Conservation (phyloP, 2,888 invertebrate genomes). For the Cloeon dipterum region DNA sequence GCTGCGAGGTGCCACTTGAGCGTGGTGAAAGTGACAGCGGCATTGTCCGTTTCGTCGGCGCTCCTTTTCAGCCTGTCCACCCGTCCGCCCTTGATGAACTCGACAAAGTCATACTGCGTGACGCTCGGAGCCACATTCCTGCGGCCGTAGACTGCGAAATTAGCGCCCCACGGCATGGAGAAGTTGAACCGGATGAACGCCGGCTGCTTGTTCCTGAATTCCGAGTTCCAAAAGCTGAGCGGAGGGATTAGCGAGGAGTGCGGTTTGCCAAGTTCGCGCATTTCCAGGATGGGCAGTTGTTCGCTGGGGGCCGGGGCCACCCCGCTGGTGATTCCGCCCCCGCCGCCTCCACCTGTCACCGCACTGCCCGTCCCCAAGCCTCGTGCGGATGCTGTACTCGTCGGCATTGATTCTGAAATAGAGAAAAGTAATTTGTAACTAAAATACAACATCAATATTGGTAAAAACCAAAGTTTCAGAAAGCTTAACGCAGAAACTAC, state of each 20-base stretch:
- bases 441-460: background rate
- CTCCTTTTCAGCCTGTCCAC: conserved; percentile 7
- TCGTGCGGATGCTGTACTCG: conserved; percentile 33
- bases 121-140: conserved; percentile 89
- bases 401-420: conserved; percentile 43
- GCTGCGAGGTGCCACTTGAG: conserved; percentile 7
- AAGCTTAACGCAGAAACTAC: conserved; percentile 6
- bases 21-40: conserved; percentile 8
- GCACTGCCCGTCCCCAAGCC: conserved; percentile 1
- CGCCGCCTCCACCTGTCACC: conserved; percentile 7
- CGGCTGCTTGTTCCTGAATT: conserved; percentile 75
- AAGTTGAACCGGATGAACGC: conserved; percentile 74
- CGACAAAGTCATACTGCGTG: conserved; percentile 90
- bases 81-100: conserved; percentile 46
- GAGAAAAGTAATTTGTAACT: background rate
- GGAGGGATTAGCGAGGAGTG: conserved; percentile 67
- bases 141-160: conserved; percentile 87
- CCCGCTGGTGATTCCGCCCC: conserved; percentile 27
- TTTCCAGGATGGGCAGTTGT: conserved; percentile 55
- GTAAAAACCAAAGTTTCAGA: conserved; percentile 5
- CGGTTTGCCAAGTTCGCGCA: conserved; percentile 62
- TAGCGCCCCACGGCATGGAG: conserved; percentile 76
- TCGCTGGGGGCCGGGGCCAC: conserved; percentile 27
- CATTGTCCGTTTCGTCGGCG: background rate
- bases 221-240: conserved; percentile 83